Evolutionary conservation across 1,140 invertebrate genomes (phyloP), one percentile per base, ranked within the genome.

Genomic region (Melitaea cinxia): DNA sequence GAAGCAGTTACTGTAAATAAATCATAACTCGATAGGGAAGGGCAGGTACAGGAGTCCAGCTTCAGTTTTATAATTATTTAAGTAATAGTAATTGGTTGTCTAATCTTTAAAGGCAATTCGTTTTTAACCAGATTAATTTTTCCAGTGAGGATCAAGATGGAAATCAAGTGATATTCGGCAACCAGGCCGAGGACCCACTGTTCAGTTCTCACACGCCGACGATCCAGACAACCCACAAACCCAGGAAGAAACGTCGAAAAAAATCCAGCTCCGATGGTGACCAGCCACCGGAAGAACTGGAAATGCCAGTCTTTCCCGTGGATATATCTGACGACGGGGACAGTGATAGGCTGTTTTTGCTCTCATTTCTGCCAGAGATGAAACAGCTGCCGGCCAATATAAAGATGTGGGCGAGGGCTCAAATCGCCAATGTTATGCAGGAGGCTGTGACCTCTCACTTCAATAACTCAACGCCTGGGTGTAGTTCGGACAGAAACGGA

Each of bases 321-420:
- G 81, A 82, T 17, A 52, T 80, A 2, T 28, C 75, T 0, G 78
- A 78, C 5, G 82, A 85, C 4, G 57, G 70, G 0, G 88, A 90
- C 39, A 84, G 82, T 47, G 88, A 90, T 19, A 80, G 66, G 19
- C 26, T 88, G 23, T 90, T 90, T 39, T 67, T 90, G 0, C 54
- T 89, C n/a, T 90, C 88, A 0, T 89, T 89, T 26, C 28, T 85
- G 14, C 85, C 86, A 2, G 88, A 91, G 66, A 83, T 91, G 80
- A 78, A 77, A 54, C 82, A 83, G 54, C 53, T 91, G 33, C 86
- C 88, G 0, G 54, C 80, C 0, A 78, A 89, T 52, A 78, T 89
- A 17, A 89, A 89, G 68, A 90, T 90, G 88, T 90, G 88, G 88
- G 85, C 79, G 33, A 56, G 88, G 3, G 80, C 84, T 0, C 83